phyloP scores from a whole-genome alignment of 2,113 vertebrate genomes.

The Archilochus colubris region DNA sequence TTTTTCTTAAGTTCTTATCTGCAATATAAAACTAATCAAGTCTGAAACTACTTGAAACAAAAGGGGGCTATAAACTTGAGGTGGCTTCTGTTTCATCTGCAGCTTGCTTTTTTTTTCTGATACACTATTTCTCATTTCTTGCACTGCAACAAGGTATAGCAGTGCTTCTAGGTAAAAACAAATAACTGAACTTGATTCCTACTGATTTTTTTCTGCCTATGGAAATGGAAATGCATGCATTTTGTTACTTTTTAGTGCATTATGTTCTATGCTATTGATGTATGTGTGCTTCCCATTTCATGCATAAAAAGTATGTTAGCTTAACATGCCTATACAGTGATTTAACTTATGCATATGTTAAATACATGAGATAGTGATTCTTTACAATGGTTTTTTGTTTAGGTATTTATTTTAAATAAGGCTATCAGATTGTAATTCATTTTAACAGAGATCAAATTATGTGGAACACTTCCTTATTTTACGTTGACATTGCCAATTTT shows the following conservation, averaged over 20 bases:
- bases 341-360: background rate
- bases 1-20: conserved; percentile 57
- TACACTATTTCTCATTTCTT: background rate
- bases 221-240: background rate
- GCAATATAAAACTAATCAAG: conserved; percentile 54
- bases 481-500: background rate
- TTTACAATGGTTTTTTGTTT: background rate
- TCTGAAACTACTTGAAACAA: conserved; percentile 25
- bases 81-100: background rate
- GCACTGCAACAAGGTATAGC: background rate
- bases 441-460: background rate
- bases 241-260: background rate
- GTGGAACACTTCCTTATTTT: background rate
- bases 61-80: conserved; percentile 12
- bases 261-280: background rate
- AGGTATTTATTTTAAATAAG: background rate
- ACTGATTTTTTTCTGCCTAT: background rate
- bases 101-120: background rate
- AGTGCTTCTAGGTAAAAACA: background rate
- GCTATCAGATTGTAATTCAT: background rate
- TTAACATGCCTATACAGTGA: background rate
- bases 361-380: background rate
- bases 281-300: background rate
- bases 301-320: background rate
- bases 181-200: background rate